A percentile compares a stretch with the other conserved stretches of the same genome.
Conservation (phyloP, 2,888 invertebrate genomes). For the Petrolisthes cinctipes region DNA sequence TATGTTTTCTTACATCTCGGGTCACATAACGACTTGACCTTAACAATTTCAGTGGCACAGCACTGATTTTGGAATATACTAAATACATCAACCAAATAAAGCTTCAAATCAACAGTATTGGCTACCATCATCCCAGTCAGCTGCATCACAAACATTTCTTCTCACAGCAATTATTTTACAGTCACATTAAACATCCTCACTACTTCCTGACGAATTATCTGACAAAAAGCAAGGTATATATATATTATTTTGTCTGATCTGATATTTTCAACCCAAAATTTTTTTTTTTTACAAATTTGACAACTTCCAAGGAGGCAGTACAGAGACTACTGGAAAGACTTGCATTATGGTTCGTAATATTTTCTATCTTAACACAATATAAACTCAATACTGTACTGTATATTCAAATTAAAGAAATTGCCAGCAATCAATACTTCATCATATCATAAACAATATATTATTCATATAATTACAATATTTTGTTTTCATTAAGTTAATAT, state of each 20-base stretch:
- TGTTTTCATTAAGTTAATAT: too few relatives aligned
- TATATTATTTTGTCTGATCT: not conserved
- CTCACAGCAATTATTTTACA: constrained; percentile 40
- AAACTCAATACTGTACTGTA: too few relatives aligned
- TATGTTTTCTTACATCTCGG: not conserved
- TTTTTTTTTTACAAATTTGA: not conserved
- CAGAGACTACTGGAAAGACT: constrained; percentile 25
- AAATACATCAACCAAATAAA: not conserved
- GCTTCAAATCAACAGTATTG: not conserved
- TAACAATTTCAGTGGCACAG: not conserved
- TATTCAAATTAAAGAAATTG: too few relatives aligned
- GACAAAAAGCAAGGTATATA: constrained; percentile 45
- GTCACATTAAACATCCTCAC: constrained; percentile 49
- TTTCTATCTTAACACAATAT: too few relatives aligned
- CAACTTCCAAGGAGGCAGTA: constrained; percentile 21
- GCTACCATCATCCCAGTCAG: constrained; percentile 39
- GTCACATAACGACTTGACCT: not conserved
- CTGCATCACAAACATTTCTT: constrained; percentile 38
- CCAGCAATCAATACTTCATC: too few relatives aligned
- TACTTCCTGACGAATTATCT: constrained; percentile 55
- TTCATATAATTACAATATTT: too few relatives aligned
- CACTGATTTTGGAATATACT: not conserved
- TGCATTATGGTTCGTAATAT: not conserved
- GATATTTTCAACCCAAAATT: constrained; percentile 17
- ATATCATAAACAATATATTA: too few relatives aligned